Conservation (phyloP, 2,113 vertebrate genomes). For the Nothoprocta perdicaria region DNA sequence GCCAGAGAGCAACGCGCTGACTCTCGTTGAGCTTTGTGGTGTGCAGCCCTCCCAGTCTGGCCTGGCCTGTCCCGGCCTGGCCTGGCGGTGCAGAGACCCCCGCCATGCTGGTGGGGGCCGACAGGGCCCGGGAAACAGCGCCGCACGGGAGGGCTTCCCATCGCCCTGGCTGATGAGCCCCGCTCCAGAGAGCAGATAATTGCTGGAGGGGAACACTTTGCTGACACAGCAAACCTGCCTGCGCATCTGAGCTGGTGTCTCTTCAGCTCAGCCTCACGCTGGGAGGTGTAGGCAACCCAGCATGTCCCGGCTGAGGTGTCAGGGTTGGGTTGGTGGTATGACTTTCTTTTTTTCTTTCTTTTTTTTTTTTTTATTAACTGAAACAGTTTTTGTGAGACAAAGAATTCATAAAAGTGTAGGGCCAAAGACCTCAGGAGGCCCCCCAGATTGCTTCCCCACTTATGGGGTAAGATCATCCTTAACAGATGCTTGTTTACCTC, state of each 20-base stretch:
- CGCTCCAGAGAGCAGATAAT: background rate
- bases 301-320: background rate
- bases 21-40: fast-evolving
- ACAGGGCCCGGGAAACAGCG: background rate
- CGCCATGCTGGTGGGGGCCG: background rate
- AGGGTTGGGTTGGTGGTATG: background rate
- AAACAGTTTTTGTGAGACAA: background rate
- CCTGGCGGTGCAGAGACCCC: too few relatives aligned
- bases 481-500: constrained; percentile 73
- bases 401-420: background rate
- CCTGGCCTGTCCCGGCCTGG: too few relatives aligned
- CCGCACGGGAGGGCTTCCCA: fast-evolving
- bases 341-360: background rate
- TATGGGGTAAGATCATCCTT: constrained; percentile 30
- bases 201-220: background rate
- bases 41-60: background rate
- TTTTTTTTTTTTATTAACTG: background rate
- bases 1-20: background rate
- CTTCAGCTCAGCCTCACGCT: background rate
- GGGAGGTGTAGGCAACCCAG: fast-evolving
- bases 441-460: background rate
- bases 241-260: background rate
- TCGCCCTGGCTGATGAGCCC: background rate
- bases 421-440: background rate
- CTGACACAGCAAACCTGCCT: background rate